These are phyloP conservation scores for Hucho hucho DNA, from an alignment of 2,113 vertebrate species.

Conservation along the genomic window DNA sequence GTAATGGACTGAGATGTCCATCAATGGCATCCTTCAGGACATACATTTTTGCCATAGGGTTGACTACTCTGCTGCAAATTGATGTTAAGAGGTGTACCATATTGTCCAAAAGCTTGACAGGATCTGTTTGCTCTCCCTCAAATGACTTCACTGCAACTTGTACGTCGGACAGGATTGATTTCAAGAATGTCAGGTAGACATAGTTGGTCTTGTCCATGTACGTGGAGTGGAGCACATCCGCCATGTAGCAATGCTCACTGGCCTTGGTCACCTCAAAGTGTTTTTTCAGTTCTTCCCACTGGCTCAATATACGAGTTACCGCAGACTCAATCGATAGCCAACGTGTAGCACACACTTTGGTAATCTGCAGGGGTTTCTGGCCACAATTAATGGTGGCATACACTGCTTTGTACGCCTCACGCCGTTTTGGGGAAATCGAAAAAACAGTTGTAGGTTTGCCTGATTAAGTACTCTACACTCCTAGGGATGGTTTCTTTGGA, in stretches of 20 bases:
- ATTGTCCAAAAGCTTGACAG: too few relatives aligned
- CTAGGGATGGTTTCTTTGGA: constrained; percentile 21
- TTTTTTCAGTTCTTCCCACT: constrained; percentile 17
- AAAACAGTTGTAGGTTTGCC: too few relatives aligned
- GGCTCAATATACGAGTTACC: constrained; percentile 11
- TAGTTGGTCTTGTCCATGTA: too few relatives aligned
- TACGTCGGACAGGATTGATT: constrained; percentile 22
- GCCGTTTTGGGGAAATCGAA: background rate
- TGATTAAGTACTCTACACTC: constrained; percentile 14
- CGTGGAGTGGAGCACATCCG: constrained; percentile 2
- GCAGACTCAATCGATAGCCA: constrained; percentile 19
- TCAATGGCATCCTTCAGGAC: too few relatives aligned
- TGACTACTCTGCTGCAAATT: too few relatives aligned
- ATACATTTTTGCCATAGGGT: too few relatives aligned
- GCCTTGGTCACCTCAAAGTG: constrained; percentile 19
- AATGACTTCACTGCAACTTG: too few relatives aligned
- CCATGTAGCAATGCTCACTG: constrained; percentile 10
- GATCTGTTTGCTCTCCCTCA: too few relatives aligned
- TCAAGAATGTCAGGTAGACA: constrained; percentile 17
- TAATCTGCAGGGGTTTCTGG: background rate
- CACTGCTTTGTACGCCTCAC: too few relatives aligned
- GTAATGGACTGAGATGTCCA: too few relatives aligned
- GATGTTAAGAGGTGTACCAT: too few relatives aligned
- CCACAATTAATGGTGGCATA: too few relatives aligned
- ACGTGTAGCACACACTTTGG: constrained; percentile 30